Evolutionary conservation across 2,888 invertebrate genomes (phyloP).

Genomic region (Isotomurus palustris): DNA sequence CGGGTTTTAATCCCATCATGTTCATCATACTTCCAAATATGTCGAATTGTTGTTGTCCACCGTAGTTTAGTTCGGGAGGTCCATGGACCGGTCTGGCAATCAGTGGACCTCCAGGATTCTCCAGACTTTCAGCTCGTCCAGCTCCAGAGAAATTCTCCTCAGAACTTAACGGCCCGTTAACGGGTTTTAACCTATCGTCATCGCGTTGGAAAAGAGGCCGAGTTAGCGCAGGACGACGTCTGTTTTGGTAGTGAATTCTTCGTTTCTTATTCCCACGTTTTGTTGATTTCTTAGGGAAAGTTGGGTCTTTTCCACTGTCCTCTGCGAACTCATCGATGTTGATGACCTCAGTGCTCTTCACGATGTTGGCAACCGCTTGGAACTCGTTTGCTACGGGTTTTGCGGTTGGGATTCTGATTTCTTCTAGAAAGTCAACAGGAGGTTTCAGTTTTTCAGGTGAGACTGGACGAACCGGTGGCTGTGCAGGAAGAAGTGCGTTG

Average conservation of each 20-base stretch:
- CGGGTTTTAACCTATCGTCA: too few species aligned
- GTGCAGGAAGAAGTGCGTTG: conserved; percentile 19
- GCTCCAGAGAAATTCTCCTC: too few species aligned
- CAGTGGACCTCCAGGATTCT: not conserved
- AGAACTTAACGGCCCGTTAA: too few species aligned
- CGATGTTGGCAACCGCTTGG: conserved; percentile 12
- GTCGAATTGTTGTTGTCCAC: not conserved
- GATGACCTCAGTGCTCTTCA: conserved; percentile 16
- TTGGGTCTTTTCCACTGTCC: conserved; percentile 15
- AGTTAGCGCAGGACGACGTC: not conserved
- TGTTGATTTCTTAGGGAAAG: conserved; percentile 16
- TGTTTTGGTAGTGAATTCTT: not conserved
- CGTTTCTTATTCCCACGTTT: conserved; percentile 4
- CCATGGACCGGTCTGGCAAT: not conserved
- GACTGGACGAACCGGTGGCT: not conserved
- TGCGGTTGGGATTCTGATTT: conserved; percentile 16
- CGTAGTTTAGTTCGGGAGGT: not conserved
- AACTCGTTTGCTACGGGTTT: conserved; percentile 14
- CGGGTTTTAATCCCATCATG: conserved; percentile 16
- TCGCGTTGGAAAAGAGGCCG: not conserved
- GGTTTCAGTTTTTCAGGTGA: conserved; percentile 13
- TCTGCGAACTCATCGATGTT: conserved; percentile 27
- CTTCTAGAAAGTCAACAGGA: conserved; percentile 10
- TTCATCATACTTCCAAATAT: conserved; percentile 2
- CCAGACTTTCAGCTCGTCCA: not conserved